Evolutionary conservation across 1,140 invertebrate genomes (phyloP).

Genomic region (Periplaneta americana): DNA sequence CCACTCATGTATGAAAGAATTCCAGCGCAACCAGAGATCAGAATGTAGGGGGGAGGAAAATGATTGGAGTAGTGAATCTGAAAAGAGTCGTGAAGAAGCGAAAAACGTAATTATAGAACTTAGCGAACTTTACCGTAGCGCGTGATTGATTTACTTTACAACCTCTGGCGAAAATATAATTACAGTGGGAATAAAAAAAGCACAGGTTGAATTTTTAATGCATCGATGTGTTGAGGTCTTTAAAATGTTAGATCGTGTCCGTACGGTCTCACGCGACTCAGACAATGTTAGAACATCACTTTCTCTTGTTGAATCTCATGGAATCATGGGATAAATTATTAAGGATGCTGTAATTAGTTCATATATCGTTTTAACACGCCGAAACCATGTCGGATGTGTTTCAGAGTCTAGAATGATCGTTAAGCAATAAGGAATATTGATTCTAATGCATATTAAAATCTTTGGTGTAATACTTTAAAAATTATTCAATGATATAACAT

Average conservation of each 20-base stretch:
- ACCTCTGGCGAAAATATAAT: background rate
- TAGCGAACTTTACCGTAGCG: background rate
- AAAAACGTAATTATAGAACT: background rate
- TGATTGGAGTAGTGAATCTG: background rate
- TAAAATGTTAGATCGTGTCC: background rate
- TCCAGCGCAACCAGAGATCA: background rate
- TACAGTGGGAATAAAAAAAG: background rate
- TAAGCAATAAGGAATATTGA: background rate
- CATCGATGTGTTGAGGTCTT: background rate
- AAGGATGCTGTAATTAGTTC: background rate
- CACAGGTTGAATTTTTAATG: background rate
- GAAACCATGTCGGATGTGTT: background rate
- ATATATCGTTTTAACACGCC: background rate
- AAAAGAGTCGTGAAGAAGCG: background rate
- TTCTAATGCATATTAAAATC: background rate
- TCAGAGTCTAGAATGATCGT: background rate
- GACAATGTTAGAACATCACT: background rate
- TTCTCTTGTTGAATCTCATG: background rate
- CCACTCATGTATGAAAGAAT: background rate
- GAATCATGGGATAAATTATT: background rate
- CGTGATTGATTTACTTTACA: background rate
- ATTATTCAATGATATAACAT: background rate
- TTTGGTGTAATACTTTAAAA: background rate
- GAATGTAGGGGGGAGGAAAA: too few species aligned
- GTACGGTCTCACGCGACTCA: background rate